Evolutionary conservation across 2,113 vertebrate species (phyloP).

Genomic region (Synchiropus splendidus): DNA sequence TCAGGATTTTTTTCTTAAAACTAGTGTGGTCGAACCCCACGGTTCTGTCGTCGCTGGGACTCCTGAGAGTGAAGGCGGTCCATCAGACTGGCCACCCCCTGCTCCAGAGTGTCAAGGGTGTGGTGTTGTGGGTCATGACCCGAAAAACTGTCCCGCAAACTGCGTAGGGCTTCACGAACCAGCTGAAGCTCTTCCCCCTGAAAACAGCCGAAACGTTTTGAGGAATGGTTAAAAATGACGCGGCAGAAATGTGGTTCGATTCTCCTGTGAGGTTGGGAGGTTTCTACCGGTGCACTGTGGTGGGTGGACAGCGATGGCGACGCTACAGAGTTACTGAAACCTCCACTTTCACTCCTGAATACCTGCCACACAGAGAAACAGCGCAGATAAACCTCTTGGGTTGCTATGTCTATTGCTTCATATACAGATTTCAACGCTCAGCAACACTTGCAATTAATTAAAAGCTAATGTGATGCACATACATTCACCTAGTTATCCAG

Average conservation of each 20-base stretch:
- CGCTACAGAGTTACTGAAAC: slow-evolving; percentile 67
- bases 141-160: slow-evolving; percentile 86
- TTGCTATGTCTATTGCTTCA: no score
- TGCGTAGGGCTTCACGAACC: slow-evolving; percentile 86
- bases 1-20: slow-evolving; percentile 9
- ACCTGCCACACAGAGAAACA: slow-evolving; percentile 29
- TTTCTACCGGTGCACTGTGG: slow-evolving; percentile 66
- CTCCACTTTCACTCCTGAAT: slow-evolving; percentile 71
- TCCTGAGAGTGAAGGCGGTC: slow-evolving; percentile 77
- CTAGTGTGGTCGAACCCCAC: slow-evolving; percentile 62
- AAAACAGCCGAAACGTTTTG: slow-evolving; percentile 4
- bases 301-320: slow-evolving; percentile 54
- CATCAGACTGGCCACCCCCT: slow-evolving; percentile 87
- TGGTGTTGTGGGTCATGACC: slow-evolving; percentile 94
- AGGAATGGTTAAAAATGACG: no score
- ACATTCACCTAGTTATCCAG: no score
- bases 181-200: slow-evolving; percentile 87
- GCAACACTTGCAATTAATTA: no score
- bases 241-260: no score
- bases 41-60: slow-evolving; percentile 75
- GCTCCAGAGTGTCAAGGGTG: slow-evolving; percentile 92
- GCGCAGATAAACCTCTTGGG: no score
- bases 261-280: background rate
- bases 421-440: no score
- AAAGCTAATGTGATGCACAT: no score